Percentiles rank a stretch among this genome's conserved stretches.
phyloP scores from a whole-genome alignment of 2,888 invertebrate species.

The Bombyx huttoni region DNA sequence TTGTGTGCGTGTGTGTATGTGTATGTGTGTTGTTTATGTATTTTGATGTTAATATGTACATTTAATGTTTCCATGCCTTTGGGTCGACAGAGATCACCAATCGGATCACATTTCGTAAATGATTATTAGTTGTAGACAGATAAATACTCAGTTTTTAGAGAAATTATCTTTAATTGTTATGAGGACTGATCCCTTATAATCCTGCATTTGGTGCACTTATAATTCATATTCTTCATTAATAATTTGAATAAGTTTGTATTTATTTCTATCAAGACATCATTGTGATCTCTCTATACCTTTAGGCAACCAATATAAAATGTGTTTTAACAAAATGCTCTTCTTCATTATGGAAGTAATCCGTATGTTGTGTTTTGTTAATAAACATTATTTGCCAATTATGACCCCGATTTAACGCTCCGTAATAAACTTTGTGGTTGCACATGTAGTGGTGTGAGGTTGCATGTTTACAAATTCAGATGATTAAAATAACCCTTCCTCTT shows the following conservation, averaged over 20 bases:
- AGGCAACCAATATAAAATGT: not conserved
- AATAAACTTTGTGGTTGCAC: not conserved
- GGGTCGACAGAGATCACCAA: slow-evolving; percentile 32
- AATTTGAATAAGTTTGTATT: not conserved
- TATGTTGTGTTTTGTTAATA: not conserved
- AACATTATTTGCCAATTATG: not conserved
- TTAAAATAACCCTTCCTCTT: no score
- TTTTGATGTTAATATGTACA: slow-evolving; percentile 34
- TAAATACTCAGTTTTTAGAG: no score
- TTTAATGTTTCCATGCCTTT: slow-evolving; percentile 23
- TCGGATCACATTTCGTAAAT: not conserved
- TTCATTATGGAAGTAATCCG: not conserved
- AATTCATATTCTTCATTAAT: not conserved
- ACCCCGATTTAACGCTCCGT: not conserved
- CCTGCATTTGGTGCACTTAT: not conserved
- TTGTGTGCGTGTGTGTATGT: slow-evolving; percentile 28
- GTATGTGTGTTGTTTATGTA: slow-evolving; percentile 38
- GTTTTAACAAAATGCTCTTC: not conserved
- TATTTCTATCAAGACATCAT: not conserved
- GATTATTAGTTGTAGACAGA: not conserved
- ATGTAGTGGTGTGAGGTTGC: not conserved
- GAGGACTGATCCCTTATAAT: not conserved
- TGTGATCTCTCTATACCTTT: not conserved
- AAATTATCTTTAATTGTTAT: not conserved
- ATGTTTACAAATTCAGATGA: not conserved